Evolutionary conservation across 2,113 vertebrate genomes (phyloP).

Genomic region (Aythya baeri): DNA sequence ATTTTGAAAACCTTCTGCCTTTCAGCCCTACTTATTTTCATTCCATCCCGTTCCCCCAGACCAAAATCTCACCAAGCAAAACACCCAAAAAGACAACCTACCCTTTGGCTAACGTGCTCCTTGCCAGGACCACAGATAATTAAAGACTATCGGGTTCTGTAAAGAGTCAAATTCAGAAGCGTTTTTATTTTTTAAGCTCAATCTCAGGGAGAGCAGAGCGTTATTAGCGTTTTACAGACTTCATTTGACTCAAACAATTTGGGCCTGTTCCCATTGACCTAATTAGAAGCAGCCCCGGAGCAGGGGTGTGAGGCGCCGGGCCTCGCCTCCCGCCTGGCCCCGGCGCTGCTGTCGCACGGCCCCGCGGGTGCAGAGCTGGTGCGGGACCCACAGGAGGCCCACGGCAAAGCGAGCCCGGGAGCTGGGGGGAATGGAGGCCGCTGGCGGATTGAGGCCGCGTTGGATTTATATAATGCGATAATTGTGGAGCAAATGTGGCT

Average conservation of each 20-base stretch:
- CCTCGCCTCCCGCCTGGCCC: background rate
- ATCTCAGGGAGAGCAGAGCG: background rate
- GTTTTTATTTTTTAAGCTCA: background rate
- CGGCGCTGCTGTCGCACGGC: background rate
- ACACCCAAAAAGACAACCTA: background rate
- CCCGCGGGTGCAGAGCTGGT: background rate
- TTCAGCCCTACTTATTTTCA: background rate
- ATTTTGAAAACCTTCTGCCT: background rate
- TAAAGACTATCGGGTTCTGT: background rate
- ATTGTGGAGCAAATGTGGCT: background rate
- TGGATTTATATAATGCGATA: constrained; percentile 25
- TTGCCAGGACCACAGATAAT: background rate
- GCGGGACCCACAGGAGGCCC: background rate
- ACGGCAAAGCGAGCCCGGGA: background rate
- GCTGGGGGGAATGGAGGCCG: background rate
- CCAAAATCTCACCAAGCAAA: background rate
- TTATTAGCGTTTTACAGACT: background rate
- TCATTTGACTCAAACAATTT: background rate
- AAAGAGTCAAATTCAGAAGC: background rate
- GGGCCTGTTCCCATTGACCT: background rate
- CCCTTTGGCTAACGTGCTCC: background rate
- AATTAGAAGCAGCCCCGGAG: background rate
- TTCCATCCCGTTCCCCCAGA: background rate
- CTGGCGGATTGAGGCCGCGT: background rate
- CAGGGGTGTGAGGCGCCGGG: background rate